phyloP scores from a whole-genome alignment of 2,888 invertebrate species.

The Isotomurus palustris region DNA sequence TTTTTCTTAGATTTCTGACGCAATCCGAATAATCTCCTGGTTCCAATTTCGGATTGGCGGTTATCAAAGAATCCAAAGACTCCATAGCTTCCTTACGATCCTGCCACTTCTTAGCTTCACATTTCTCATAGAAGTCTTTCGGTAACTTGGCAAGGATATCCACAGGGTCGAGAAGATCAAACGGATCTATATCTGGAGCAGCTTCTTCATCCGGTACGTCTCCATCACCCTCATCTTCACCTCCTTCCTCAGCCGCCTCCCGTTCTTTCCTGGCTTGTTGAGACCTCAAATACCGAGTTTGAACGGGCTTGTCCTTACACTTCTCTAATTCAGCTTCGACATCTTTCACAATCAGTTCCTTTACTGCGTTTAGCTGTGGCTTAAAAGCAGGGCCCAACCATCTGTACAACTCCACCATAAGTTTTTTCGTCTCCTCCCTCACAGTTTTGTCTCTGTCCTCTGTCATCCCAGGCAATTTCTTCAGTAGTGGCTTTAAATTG shows the following conservation, averaged over 20 bases:
- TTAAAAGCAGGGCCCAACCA: conserved; percentile 81
- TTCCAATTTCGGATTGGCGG: conserved; percentile 75
- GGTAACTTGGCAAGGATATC: conserved; percentile 89
- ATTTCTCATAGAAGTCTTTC: conserved; percentile 89
- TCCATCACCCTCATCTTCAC: conserved; percentile 49
- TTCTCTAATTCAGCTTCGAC: conserved; percentile 83
- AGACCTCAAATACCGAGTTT: conserved; percentile 71
- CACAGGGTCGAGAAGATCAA: conserved; percentile 84
- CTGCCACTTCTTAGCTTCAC: conserved; percentile 95
- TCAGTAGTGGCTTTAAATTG: conserved; percentile 79
- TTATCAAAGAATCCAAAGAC: conserved; percentile 68
- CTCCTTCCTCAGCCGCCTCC: conserved; percentile 54
- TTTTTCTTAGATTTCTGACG: conserved; percentile 76
- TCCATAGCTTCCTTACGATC: conserved; percentile 91
- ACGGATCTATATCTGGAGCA: conserved; percentile 71
- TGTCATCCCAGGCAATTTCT: conserved; percentile 75
- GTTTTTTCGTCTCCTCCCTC: conserved; percentile 82
- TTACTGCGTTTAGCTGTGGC: conserved; percentile 76
- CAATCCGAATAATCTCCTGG: conserved; percentile 89
- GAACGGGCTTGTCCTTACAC: conserved; percentile 61
- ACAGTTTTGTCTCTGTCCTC: conserved; percentile 89
- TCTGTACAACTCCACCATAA: conserved; percentile 89
- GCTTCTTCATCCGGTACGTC: conserved; percentile 53
- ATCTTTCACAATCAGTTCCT: conserved; percentile 82
- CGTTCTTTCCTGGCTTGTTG: conserved; percentile 68